Evolutionary conservation across 35 echinoderm and acorn worm genomes (phyloP).

Genomic region (Patiria miniata): DNA sequence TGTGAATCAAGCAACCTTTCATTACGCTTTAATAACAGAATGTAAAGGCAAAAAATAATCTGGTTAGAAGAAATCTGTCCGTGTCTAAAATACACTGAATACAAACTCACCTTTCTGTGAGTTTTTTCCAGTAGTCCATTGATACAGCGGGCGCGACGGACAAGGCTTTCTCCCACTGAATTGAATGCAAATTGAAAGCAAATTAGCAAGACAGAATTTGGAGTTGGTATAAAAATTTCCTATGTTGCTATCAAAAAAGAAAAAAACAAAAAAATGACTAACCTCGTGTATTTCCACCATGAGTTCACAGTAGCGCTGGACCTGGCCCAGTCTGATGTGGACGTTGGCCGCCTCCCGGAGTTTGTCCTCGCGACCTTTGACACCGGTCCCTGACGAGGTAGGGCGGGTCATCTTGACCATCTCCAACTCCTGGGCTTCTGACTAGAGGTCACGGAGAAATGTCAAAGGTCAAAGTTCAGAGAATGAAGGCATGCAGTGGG

Average conservation of each 20-base stretch:
- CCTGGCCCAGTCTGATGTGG: conserved; percentile 86
- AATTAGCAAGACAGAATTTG: neutral
- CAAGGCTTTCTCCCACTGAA: conserved; percentile 97
- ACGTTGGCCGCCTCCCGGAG: conserved; percentile 83
- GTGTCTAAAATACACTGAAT: too few species aligned
- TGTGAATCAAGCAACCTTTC: neutral
- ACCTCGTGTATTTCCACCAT: conserved; percentile 97
- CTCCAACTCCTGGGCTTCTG: conserved; percentile 88
- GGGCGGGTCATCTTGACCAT: conserved; percentile 67
- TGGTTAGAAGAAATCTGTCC: too few species aligned
- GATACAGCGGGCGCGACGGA: conserved; percentile 86
- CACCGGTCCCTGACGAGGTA: conserved; percentile 17
- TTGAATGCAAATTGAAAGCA: neutral
- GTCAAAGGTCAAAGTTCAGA: too few species aligned
- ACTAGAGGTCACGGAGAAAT: conserved; percentile 49
- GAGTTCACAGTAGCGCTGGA: conserved; percentile 91
- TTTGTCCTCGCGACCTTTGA: conserved; percentile 67
- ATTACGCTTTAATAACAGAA: too few species aligned
- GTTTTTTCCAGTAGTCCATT: conserved; percentile 88
- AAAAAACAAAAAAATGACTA: neutral
- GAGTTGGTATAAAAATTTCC: neutral
- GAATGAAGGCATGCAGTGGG: too few species aligned
- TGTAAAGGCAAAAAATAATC: too few species aligned
- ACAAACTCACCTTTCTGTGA: conserved; percentile 86
- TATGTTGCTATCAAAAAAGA: too few species aligned